These are phyloP conservation scores for Trichopria drosophilae DNA, from an alignment of 2,888 invertebrate species.

Conservation along the genomic window DNA sequence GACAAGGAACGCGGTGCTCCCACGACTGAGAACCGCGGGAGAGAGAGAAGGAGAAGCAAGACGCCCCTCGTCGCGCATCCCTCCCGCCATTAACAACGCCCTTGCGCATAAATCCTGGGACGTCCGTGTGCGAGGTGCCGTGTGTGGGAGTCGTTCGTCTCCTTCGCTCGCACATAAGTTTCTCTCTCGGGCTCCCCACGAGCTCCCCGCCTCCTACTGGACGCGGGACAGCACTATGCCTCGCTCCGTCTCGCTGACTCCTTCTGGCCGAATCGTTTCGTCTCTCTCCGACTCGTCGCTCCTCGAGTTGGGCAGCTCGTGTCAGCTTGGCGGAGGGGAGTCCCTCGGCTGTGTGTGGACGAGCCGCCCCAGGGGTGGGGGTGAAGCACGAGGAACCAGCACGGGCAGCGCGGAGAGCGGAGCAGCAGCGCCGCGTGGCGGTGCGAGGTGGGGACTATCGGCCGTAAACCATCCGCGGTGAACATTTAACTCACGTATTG, in stretches of 20 bases:
- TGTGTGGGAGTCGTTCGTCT: slow-evolving; percentile 37
- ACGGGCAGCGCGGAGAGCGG: slow-evolving; percentile 15
- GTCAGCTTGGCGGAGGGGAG: slow-evolving; percentile 1
- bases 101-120: slow-evolving; percentile 58
- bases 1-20: slow-evolving; percentile 9
- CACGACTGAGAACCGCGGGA: slow-evolving; percentile 14
- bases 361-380: slow-evolving; percentile 26
- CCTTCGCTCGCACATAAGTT: slow-evolving; percentile 36
- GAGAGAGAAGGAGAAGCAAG: slow-evolving; percentile 16
- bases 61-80: slow-evolving; percentile 27
- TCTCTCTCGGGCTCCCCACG: no score
- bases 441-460: slow-evolving; percentile 65
- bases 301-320: not conserved
- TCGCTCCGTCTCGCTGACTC: slow-evolving; percentile 31
- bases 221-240: slow-evolving; percentile 30
- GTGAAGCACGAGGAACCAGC: slow-evolving; percentile 23
- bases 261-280: slow-evolving; percentile 23
- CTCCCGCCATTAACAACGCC: slow-evolving; percentile 58
- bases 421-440: slow-evolving; percentile 60
- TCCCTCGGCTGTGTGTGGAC: slow-evolving; percentile 28
- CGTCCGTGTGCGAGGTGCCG: slow-evolving; percentile 42
- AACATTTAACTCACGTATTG: slow-evolving; percentile 60
- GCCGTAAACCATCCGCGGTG: slow-evolving; percentile 62
- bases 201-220: no score
- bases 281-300: slow-evolving; percentile 15